Percentiles rank a stretch among this genome's conserved stretches.
These are phyloP conservation scores for Pachyrhynchus sulphureomaculatus DNA, from an alignment of 1,140 invertebrate genomes.

Conservation along the genomic window DNA sequence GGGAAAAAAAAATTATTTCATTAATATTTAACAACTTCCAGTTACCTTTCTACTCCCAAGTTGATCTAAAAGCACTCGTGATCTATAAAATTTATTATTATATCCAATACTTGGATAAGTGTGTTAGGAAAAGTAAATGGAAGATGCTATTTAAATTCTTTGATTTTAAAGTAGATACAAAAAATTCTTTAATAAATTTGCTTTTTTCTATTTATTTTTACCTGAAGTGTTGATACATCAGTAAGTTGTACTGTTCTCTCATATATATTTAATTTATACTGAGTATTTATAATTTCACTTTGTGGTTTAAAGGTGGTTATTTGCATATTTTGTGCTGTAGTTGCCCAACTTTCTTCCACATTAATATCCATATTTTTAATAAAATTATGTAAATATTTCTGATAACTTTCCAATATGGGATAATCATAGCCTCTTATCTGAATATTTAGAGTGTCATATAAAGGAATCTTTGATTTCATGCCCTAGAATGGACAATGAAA, in stretches of 20 bases:
- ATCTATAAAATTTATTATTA: no score
- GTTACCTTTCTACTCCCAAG: no score
- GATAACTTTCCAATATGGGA: slow-evolving; percentile 76
- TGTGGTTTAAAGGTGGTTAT: slow-evolving; percentile 70
- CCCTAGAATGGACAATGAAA: slow-evolving; percentile 56
- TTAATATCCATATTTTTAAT: slow-evolving; percentile 73
- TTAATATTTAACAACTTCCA: no score
- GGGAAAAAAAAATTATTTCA: no score
- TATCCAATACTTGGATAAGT: no score
- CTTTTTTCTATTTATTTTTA: no score
- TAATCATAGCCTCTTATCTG: slow-evolving; percentile 82
- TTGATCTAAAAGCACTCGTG: no score
- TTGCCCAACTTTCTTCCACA: slow-evolving; percentile 74
- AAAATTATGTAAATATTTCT: slow-evolving; percentile 72
- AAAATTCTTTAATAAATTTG: no score
- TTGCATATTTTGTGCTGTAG: slow-evolving; percentile 66
- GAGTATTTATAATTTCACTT: slow-evolving; percentile 63
- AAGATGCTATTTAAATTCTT: no score
- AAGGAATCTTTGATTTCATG: slow-evolving; percentile 66
- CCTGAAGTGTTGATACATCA: slow-evolving; percentile 42
- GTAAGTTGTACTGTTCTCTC: slow-evolving; percentile 73
- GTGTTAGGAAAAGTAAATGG: no score
- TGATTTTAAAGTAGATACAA: no score
- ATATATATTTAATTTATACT: slow-evolving; percentile 74
- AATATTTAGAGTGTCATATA: slow-evolving; percentile 74